Percentiles rank a stretch among this genome's conserved stretches.
Conservation (phyloP, 2,113 vertebrate species). For the Sinosuthora webbiana region DNA sequence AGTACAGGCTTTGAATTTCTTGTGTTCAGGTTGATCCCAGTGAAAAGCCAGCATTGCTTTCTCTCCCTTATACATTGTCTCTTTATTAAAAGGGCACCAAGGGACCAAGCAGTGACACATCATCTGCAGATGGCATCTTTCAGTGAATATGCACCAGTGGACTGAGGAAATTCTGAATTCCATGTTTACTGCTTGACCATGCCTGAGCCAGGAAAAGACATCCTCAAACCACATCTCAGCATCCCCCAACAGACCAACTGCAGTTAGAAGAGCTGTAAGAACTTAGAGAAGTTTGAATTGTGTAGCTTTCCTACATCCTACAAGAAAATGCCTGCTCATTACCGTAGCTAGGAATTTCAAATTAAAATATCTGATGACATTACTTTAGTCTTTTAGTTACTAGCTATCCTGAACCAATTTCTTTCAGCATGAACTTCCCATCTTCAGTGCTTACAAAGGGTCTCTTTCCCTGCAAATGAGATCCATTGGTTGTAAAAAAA, state of each 20-base stretch:
- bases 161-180: not conserved
- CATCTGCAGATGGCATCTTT: not conserved
- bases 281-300: not conserved
- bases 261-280: not conserved
- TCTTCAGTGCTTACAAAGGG: accelerated
- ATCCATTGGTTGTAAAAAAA: not conserved
- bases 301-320: not conserved
- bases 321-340: not conserved
- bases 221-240: not conserved
- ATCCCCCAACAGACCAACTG: not conserved
- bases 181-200: not conserved
- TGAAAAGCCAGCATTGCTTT: not conserved
- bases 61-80: not conserved
- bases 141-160: not conserved
- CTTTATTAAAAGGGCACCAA: not conserved
- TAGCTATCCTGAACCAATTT: no score
- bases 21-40: not conserved
- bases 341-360: not conserved
- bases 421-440: not conserved
- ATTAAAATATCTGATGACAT: not conserved
- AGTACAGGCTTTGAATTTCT: not conserved
- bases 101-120: no score
- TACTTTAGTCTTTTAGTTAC: not conserved
- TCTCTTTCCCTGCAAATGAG: not conserved
- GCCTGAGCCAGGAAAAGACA: not conserved